These are phyloP conservation scores for Melanargia galathea DNA, from an alignment of 2,888 invertebrate genomes.

Conservation along the genomic window DNA sequence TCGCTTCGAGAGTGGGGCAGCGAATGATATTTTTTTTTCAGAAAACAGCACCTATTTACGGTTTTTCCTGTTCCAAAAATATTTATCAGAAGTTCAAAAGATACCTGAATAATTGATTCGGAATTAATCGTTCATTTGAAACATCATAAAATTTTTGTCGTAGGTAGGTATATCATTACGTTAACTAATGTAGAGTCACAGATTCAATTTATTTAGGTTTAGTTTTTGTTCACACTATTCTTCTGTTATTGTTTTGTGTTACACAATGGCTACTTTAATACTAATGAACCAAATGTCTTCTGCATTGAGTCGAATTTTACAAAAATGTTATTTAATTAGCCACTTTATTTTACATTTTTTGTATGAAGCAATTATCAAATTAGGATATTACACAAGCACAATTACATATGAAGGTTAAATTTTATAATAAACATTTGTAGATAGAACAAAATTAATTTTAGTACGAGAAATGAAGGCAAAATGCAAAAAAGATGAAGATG, in stretches of 20 bases:
- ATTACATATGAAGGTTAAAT: conserved; percentile 14
- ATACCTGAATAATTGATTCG: not conserved
- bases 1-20: conserved; percentile 71
- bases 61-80: conserved; percentile 32
- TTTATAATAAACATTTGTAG: not conserved
- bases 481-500: no score
- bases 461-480: no score
- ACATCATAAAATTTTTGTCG: not conserved
- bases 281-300: conserved; percentile 3
- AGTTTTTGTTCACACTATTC: conserved; percentile 13
- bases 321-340: conserved; percentile 4
- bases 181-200: not conserved
- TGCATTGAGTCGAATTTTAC: not conserved
- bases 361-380: conserved; percentile 7
- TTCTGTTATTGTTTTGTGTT: conserved; percentile 3
- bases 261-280: conserved; percentile 3
- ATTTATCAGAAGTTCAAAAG: conserved; percentile 4
- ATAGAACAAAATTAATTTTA: not conserved
- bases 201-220: conserved; percentile 4
- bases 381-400: conserved; percentile 13
- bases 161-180: not conserved
- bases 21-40: conserved; percentile 47
- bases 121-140: not conserved
- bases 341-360: conserved; percentile 2
- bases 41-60: conserved; percentile 40